Conservation (phyloP, 2,888 invertebrate genomes). For the Ashinkailepas kermadecensis region DNA sequence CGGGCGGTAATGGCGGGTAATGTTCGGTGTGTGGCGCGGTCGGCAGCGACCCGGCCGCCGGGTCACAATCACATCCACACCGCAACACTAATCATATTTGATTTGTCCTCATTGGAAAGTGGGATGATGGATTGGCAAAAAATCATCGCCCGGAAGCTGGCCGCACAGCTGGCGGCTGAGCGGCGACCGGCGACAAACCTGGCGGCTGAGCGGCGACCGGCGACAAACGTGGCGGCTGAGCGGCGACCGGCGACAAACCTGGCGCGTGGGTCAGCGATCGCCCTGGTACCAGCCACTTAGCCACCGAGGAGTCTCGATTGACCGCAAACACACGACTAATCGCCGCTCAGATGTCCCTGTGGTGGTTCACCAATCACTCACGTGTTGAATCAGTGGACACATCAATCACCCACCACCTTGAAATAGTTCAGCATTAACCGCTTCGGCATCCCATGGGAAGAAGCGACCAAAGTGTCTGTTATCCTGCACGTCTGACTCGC, state of each 20-base stretch:
- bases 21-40: neutral
- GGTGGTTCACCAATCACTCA: no score
- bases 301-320: no score
- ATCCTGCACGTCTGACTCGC: no score
- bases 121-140: constrained; percentile 1
- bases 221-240: neutral
- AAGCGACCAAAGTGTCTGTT: no score
- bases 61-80: neutral
- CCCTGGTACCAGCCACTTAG: no score
- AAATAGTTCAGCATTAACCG: no score
- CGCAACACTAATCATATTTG: neutral
- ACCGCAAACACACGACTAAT: no score
- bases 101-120: neutral
- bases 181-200: neutral
- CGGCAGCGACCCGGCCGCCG: neutral
- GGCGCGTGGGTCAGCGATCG: neutral
- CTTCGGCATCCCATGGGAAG: no score
- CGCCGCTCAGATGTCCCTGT: no score
- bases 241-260: neutral
- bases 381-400: no score
- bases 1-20: constrained; percentile 5
- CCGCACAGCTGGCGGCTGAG: neutral
- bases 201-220: neutral
- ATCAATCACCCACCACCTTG: no score
- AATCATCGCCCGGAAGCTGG: neutral